These are phyloP conservation scores for Scolopax mira DNA, from an alignment of 2,113 vertebrate genomes.

Conservation along the genomic window DNA sequence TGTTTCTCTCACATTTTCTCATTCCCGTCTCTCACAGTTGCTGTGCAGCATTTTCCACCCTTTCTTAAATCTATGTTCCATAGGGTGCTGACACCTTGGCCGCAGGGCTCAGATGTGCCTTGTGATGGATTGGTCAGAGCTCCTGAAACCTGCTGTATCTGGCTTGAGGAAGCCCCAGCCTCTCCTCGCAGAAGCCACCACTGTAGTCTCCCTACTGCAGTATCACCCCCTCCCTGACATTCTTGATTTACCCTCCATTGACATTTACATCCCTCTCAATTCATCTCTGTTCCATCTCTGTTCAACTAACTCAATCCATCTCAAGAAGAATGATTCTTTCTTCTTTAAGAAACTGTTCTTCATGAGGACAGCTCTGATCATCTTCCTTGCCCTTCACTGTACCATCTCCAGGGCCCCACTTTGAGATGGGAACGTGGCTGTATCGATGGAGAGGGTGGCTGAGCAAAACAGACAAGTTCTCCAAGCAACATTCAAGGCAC, in stretches of 20 bases:
- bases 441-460: rapidly evolving
- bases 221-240: rapidly evolving
- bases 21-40: neutral
- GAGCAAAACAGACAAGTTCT: neutral
- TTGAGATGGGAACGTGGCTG: neutral
- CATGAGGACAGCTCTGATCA: neutral
- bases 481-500: neutral
- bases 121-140: rapidly evolving
- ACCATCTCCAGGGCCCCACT: neutral
- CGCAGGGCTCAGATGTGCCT: rapidly evolving
- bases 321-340: neutral
- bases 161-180: rapidly evolving
- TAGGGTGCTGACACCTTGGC: rapidly evolving
- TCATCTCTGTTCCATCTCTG: rapidly evolving
- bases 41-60: neutral
- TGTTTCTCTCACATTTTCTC: neutral
- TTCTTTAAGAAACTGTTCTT: neutral
- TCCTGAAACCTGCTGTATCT: neutral
- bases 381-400: neutral
- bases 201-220: neutral
- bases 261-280: neutral
- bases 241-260: neutral
- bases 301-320: neutral
- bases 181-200: neutral
- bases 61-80: neutral